phyloP scores from a whole-genome alignment of 2,888 invertebrate species.

The Euzophera pinguis region DNA sequence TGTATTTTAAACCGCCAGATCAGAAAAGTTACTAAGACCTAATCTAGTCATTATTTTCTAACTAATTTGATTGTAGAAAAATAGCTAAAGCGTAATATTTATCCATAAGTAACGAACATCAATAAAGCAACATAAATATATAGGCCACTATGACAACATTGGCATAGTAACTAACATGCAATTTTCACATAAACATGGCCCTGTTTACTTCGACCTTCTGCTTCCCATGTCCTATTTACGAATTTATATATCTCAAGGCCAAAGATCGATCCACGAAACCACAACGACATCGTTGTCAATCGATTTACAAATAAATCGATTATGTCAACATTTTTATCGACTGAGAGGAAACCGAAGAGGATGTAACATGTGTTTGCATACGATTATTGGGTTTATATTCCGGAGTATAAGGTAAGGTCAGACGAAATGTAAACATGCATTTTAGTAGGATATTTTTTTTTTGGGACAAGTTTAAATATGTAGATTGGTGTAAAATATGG shows the following conservation, averaged over 20 bases:
- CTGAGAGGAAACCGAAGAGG: slow-evolving; percentile 6
- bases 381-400: neutral
- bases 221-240: slow-evolving; percentile 44
- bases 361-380: neutral
- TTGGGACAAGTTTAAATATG: neutral
- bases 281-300: slow-evolving; percentile 22
- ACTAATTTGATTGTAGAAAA: no score
- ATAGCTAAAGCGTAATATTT: no score
- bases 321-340: slow-evolving; percentile 6
- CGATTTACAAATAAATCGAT: slow-evolving; percentile 14
- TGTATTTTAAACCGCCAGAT: no score
- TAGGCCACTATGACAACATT: no score
- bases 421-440: neutral
- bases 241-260: slow-evolving; percentile 28
- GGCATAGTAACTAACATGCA: no score
- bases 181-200: slow-evolving; percentile 12
- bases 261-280: slow-evolving; percentile 16
- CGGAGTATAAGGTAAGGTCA: neutral
- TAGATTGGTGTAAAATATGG: neutral
- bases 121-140: no score
- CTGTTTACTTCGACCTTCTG: slow-evolving; percentile 27
- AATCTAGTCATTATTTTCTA: no score
- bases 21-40: no score
- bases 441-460: neutral
- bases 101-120: no score